phyloP scores from a whole-genome alignment of 2,797 vertebrate genomes.

The Myripristis jacobus region DNA sequence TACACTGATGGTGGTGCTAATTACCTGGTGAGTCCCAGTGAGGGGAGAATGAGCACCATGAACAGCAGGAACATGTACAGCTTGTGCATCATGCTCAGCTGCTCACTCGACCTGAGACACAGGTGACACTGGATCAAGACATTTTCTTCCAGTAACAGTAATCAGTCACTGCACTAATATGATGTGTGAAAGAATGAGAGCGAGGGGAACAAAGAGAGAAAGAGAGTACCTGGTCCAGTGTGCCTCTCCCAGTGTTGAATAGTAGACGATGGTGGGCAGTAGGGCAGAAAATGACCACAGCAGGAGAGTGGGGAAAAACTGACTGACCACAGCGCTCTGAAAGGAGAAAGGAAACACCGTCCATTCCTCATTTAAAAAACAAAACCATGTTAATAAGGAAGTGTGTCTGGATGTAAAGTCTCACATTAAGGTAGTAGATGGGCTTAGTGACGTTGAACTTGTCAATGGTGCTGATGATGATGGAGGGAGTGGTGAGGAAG shows the following conservation, averaged over 20 bases:
- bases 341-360: background rate
- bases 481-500: slow-evolving; percentile 96
- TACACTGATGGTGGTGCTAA: background rate
- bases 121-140: slow-evolving; percentile 26
- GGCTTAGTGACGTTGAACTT: slow-evolving; percentile 96
- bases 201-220: slow-evolving; percentile 22
- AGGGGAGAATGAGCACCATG: slow-evolving; percentile 97
- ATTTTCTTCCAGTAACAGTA: slow-evolving; percentile 3
- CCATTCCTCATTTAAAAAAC: background rate
- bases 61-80: slow-evolving; percentile 96
- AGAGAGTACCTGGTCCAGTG: slow-evolving; percentile 94
- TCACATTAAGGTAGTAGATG: slow-evolving; percentile 91
- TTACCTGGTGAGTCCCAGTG: slow-evolving; percentile 96
- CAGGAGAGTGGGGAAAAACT: slow-evolving; percentile 95
- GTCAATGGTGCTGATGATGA: slow-evolving; percentile 94
- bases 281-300: slow-evolving; percentile 95
- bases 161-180: background rate
- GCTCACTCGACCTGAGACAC: slow-evolving; percentile 90
- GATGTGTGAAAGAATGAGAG: background rate
- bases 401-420: slow-evolving; percentile 9
- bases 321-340: slow-evolving; percentile 93
- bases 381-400: background rate
- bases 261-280: slow-evolving; percentile 93
- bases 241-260: slow-evolving; percentile 91
- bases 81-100: slow-evolving; percentile 95